Conservation (phyloP, 2,113 vertebrate species). For the Bubo bubo region DNA sequence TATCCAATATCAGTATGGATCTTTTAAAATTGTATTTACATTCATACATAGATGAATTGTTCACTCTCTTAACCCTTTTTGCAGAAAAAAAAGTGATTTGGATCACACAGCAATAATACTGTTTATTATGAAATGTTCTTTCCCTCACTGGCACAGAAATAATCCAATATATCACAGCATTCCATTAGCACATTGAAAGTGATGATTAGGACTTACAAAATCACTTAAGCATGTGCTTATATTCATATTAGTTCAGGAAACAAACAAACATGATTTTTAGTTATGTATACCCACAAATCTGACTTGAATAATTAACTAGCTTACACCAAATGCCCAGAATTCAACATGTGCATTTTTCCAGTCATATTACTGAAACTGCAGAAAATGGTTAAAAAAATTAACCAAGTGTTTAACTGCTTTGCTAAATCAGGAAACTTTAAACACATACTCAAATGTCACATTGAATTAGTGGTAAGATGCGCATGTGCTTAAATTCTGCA, state of each 20-base stretch:
- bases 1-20: background rate
- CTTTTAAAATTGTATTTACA: background rate
- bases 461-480: background rate
- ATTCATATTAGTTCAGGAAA: background rate
- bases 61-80: background rate
- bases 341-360: background rate
- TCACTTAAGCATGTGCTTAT: conserved; percentile 12
- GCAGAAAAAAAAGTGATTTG: background rate
- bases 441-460: background rate
- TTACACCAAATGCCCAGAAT: background rate
- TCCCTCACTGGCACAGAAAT: conserved; percentile 1
- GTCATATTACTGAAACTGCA: background rate
- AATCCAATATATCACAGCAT: background rate
- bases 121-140: background rate
- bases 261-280: background rate
- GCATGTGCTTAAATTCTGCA: background rate
- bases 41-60: background rate
- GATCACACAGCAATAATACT: background rate
- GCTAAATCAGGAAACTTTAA: background rate
- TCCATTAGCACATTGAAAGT: background rate
- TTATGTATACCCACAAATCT: background rate
- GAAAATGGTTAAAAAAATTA: background rate
- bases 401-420: background rate
- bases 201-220: conserved; percentile 8
- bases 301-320: background rate